A percentile compares a stretch with the other conserved stretches of the same genome.
Conservation (phyloP, 2,797 vertebrate species). For the Chaetophractus vellerosus region DNA sequence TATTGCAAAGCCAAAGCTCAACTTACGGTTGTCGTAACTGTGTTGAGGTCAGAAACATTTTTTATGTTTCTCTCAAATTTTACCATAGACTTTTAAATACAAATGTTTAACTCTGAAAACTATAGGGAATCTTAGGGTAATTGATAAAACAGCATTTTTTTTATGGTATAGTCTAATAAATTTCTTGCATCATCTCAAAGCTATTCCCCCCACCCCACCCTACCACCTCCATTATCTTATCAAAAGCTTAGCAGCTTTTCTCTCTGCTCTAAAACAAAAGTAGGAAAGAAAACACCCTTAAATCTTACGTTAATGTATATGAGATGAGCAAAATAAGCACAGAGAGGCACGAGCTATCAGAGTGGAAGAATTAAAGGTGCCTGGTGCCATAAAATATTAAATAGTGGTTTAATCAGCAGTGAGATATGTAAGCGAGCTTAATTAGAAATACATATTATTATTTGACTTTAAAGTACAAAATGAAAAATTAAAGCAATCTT, state of each 20-base stretch:
- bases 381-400: conserved; percentile 90
- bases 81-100: neutral
- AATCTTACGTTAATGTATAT: neutral
- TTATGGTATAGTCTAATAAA: neutral
- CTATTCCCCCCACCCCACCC: neutral
- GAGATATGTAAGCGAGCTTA: conserved; percentile 89
- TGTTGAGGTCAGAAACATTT: conserved; percentile 36
- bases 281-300: neutral
- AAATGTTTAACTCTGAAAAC: conserved; percentile 9
- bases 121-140: neutral
- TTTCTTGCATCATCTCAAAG: neutral
- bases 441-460: conserved; percentile 92
- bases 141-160: neutral
- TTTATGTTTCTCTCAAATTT: conserved; percentile 13
- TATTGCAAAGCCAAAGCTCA: conserved; percentile 31
- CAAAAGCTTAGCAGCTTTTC: neutral
- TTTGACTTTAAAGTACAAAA: conserved; percentile 91
- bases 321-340: conserved; percentile 60
- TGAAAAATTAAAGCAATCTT: conserved; percentile 92
- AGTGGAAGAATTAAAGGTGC: conserved; percentile 86
- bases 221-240: neutral
- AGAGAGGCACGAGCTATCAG: conserved; percentile 75
- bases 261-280: neutral
- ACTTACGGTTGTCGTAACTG: conserved; percentile 1
- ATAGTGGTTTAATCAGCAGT: conserved; percentile 90